A percentile compares a stretch with the other conserved stretches of the same genome.
Evolutionary conservation across 1,140 invertebrate species (phyloP).

Genomic region (Maconellicoccus hirsutus): DNA sequence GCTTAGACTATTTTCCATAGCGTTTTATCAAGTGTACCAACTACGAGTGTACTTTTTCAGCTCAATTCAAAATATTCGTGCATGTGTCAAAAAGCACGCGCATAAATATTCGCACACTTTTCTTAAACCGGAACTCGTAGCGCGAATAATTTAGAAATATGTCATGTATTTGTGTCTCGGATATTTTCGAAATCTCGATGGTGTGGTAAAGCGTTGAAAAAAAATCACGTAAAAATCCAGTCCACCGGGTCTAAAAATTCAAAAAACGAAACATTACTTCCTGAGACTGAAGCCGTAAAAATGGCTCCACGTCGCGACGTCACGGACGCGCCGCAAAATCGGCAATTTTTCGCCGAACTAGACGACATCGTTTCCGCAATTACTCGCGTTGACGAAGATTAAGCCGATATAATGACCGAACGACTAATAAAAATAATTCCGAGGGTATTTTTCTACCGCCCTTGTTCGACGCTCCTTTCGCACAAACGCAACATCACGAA

Average conservation of each 20-base stretch:
- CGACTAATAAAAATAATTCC: neutral
- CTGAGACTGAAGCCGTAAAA: neutral
- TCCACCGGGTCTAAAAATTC: neutral
- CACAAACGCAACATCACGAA: neutral
- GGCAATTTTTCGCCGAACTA: neutral
- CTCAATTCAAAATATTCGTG: too few species aligned
- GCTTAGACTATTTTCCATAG: too few species aligned
- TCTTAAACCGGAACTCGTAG: neutral
- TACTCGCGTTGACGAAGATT: neutral
- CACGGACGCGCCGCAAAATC: neutral
- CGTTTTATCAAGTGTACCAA: too few species aligned
- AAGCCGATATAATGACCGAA: neutral
- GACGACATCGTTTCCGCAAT: neutral
- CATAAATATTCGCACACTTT: too few species aligned
- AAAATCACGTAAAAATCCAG: neutral
- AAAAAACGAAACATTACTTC: neutral
- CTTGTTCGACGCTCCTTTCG: neutral
- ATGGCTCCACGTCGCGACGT: neutral
- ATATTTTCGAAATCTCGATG: neutral
- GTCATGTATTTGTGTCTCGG: neutral
- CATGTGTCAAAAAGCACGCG: too few species aligned
- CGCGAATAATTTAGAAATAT: constrained; percentile 5
- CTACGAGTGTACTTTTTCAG: too few species aligned
- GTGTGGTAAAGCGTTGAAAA: neutral
- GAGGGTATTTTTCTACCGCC: neutral